phyloP scores from a whole-genome alignment of 2,888 invertebrate genomes.

The Cantharis nigra region DNA sequence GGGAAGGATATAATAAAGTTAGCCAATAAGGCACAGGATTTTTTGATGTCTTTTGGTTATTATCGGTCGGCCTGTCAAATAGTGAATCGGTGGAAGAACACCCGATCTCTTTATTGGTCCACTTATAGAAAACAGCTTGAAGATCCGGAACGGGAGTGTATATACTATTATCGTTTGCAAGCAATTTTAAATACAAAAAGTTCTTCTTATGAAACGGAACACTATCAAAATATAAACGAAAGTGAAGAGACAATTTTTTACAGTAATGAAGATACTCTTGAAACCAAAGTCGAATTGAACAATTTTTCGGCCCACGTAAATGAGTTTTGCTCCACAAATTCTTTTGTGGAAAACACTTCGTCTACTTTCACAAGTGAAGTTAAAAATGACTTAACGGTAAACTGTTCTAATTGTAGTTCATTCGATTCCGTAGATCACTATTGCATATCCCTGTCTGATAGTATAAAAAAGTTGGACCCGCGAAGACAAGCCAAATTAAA shows the following conservation, averaged over 20 bases:
- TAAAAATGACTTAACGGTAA: background rate
- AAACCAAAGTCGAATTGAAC: background rate
- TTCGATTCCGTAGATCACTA: conserved; percentile 32
- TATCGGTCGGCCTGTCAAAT: conserved; percentile 16
- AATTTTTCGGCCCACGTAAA: background rate
- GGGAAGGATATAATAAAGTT: conserved; percentile 20
- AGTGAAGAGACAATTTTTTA: background rate
- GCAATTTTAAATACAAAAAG: conserved; percentile 16
- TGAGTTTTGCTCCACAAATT: background rate
- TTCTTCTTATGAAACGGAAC: background rate
- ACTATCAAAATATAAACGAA: background rate
- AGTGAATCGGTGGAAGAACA: conserved; percentile 24
- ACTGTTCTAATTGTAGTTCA: conserved; percentile 16
- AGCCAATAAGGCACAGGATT: conserved; percentile 15
- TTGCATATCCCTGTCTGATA: conserved; percentile 31
- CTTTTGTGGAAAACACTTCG: background rate
- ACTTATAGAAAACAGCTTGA: conserved; percentile 13
- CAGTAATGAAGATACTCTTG: background rate
- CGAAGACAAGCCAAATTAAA: conserved; percentile 32
- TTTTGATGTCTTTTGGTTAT: conserved; percentile 13
- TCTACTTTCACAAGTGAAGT: background rate
- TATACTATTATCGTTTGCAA: conserved; percentile 19
- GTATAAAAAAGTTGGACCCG: conserved; percentile 25
- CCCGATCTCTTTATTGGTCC: conserved; percentile 21
- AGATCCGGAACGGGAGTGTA: conserved; percentile 17